phyloP scores from a whole-genome alignment of 2,888 invertebrate species.

The Merodon equestris region DNA sequence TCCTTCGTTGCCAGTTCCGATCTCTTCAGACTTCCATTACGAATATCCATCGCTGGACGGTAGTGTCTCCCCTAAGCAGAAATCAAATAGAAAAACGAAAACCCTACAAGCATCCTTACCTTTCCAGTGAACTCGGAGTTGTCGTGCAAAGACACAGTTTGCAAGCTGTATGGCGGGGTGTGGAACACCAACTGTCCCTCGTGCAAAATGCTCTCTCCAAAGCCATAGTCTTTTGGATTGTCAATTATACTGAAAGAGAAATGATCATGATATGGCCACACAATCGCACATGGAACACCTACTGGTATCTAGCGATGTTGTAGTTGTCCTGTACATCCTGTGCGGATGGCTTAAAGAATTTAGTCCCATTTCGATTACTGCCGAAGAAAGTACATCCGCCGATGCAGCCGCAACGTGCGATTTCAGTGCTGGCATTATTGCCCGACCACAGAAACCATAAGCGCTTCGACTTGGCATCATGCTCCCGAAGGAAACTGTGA shows the following conservation, averaged over 20 bases:
- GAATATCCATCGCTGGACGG: constrained; percentile 74
- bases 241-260: constrained; percentile 83
- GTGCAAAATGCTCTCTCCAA: constrained; percentile 95
- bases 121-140: constrained; percentile 79
- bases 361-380: constrained; percentile 91
- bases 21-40: constrained; percentile 76
- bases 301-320: constrained; percentile 85
- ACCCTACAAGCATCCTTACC: too few species aligned
- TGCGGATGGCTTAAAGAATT: constrained; percentile 91
- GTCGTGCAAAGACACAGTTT: constrained; percentile 88
- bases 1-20: constrained; percentile 73
- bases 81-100: neutral
- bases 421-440: constrained; percentile 80
- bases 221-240: constrained; percentile 90
- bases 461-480: constrained; percentile 91
- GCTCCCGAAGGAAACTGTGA: constrained; percentile 84
- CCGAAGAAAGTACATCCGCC: constrained; percentile 98
- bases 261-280: neutral
- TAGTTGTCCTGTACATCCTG: constrained; percentile 90
- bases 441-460: constrained; percentile 96
- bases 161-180: constrained; percentile 91
- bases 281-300: constrained; percentile 73
- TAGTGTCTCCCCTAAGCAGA: constrained; percentile 73
- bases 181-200: constrained; percentile 92
- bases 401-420: constrained; percentile 94